Base-by-base conservation (phyloP, 1,140 invertebrate species). In the Lordiphosa mommai region DNA sequence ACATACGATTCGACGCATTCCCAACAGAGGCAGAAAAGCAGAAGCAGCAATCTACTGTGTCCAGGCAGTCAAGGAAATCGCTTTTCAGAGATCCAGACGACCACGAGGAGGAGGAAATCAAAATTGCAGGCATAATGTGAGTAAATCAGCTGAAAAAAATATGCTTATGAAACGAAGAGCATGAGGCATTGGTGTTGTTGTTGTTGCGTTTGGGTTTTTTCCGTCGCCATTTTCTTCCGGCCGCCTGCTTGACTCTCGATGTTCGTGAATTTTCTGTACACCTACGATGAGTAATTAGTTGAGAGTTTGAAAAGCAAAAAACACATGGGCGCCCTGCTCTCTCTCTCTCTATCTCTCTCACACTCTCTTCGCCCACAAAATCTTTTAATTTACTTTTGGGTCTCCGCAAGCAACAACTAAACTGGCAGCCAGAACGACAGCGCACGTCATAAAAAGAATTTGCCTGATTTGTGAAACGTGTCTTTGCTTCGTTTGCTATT, bases 391-490 rank as follows among this genome's bases (percentile, higher is more conserved):
- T 59, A 32, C 52, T 50, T 16, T 65, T 8, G 37, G 27, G 47
- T 44, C 32, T 50, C 53, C 53, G 17, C 44, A 60, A 63, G 50
- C 46, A 65, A 63, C 61, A 59, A 51, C 12, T 61, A 68, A 27
- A 61, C 29, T 36, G 32, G 7, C 37, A 73, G 65, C 13, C 40
- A 43, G 52, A 76, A 72, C 61, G 61, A 67, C 67, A 58, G 77
- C 53, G 56, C 53, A 77, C 68, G 77, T 84, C 77, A 84, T 82
- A 82, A 82, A 84, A 76, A 40, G 71, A 82, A 82, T 82, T 84
- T 82, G 79, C 79, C 69, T 84, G 77, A 84, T 84, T 84, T 84
- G 77, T 84, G 79, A 85, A 84, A 84, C 77, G 77, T 84, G 77
- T 84, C 72, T 84, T 84, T 84, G 57, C 56, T 84, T 84, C 77